Evolutionary conservation across 1,140 invertebrate genomes (phyloP), one percentile per base, ranked within the genome.

Genomic region (Trachymyrmex septentrionalis): DNA sequence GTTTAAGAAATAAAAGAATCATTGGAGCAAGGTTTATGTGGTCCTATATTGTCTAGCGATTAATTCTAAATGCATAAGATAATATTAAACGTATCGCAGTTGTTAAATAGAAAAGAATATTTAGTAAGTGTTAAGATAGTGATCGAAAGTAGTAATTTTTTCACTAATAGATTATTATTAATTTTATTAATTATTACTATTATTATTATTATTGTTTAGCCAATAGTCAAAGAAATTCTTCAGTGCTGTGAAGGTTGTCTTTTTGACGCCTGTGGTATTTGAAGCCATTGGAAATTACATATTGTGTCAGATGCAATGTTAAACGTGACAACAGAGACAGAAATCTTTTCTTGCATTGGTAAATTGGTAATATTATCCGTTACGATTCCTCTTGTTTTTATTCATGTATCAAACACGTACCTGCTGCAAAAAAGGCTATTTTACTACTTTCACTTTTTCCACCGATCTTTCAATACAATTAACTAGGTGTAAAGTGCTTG

Each of bases 21-120:
- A 91, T 93, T 93, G 92, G 94, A 95, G 95, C 95, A 95, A 95
- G 95, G 94, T 95, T 95, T 93, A 94, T 93, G 95, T 95, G 95
- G 95, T 95, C 93, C 92, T 94, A 95, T 91, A 94, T 93, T 92
- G 90, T 92, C 89, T 93, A 92, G 92, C 91, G 87, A 91, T 94
- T 91, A 90, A 91, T 91, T 89, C 91, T 94, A 94, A 88, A 63
- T 88, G 84, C 87, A 91, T 92, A 91, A 90, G 88, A 92, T 86
- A 91, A 80, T 72, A 94, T 92, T 93, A 75, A 88, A 93, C 91
- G 91, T 93, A 94, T 92, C 81, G 90, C 92, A 94, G 90, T 94
- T 95, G 94, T 95, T 95, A 94, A 94, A 93, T 92, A 93, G 87
- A 92, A 86, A 92, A 93, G 94, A 93, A 94, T 93, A 94, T 94